Base-by-base conservation (phyloP, 2,888 invertebrate species). In the Eremobia ochroleuca region DNA sequence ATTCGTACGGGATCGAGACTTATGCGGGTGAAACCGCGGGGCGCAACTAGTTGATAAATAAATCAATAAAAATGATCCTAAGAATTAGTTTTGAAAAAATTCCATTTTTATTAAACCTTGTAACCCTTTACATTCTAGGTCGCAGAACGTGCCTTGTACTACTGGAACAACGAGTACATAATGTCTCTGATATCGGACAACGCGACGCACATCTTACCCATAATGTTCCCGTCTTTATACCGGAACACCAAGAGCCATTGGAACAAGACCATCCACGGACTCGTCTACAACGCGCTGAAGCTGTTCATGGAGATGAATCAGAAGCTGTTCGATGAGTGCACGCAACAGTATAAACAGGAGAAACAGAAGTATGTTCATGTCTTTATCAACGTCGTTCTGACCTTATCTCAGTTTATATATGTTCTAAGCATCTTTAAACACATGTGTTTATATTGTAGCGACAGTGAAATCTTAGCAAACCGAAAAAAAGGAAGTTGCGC, bases 241-340 rank as follows among this genome's bases (percentile, higher is more conserved):
- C 98, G 99, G 92, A 99, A 99, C 96, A 99, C 99, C 91, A 99
- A 99, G 97, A 99, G 99, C 96, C 99, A 99, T 96, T 99, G 99
- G 99, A 99, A 99, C 97, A 99, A 99, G 97, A 99, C 99, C 82
- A 99, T 99, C 91, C 99, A 99, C 92, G 99, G 99, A 72, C 98
- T 99, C 88, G 99, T 99, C 90, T 99, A 99, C 97, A 99, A 99
- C 97, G 99, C 99, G 91, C 98, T 99, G 91, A 99, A 99, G 95
- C 98, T 99, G 75, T 99, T 99, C 97, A 99, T 99, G 99, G 99
- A 99, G 97, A 99, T 99, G 99, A 99, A 99, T 97, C 99, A 99
- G 97, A 99, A 99, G 95, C 97, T 99, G 89, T 99, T 99, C 95
- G 99, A 99, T 95, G 99, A 99, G 97, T 99, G 99, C 96, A 99